phyloP scores from a whole-genome alignment of 2,888 invertebrate species.

The Dermolepida albohirtum region DNA sequence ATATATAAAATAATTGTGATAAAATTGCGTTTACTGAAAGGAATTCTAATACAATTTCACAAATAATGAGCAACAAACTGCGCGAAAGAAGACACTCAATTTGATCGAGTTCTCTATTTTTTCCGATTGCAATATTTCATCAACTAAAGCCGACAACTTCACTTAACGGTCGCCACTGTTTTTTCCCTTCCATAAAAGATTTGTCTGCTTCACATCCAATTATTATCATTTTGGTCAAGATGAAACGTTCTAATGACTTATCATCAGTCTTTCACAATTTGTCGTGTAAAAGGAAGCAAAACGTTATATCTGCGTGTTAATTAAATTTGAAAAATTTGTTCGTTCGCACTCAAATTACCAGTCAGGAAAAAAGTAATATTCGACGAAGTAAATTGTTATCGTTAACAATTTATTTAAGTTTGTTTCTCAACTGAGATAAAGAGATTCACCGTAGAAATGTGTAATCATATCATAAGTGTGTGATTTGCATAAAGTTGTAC shows the following conservation, averaged over 20 bases:
- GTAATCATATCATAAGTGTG: not conserved
- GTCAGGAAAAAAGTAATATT: not conserved
- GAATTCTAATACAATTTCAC: too few species aligned
- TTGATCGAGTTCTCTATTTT: constrained; percentile 3
- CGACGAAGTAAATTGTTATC: constrained; percentile 6
- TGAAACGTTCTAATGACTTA: constrained; percentile 16
- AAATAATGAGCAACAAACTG: too few species aligned
- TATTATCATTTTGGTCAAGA: constrained; percentile 34
- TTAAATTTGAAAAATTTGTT: constrained; percentile 13
- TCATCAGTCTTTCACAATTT: constrained; percentile 21
- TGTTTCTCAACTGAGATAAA: not conserved
- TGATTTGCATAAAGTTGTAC: not conserved
- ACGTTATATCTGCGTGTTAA: not conserved
- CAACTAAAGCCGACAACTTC: constrained; percentile 6
- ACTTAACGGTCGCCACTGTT: constrained; percentile 7
- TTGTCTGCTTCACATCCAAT: constrained; percentile 26
- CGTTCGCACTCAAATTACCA: constrained; percentile 11
- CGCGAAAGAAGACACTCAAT: constrained; percentile 1
- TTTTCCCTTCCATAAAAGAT: constrained; percentile 19
- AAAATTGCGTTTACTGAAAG: too few species aligned
- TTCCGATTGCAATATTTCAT: constrained; percentile 17
- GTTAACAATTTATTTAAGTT: not conserved
- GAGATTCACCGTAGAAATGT: not conserved
- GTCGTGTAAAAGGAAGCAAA: constrained; percentile 10
- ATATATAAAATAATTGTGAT: too few species aligned